phyloP scores from a whole-genome alignment of 2,797 vertebrate species.

The Onychomys leucogaster region DNA sequence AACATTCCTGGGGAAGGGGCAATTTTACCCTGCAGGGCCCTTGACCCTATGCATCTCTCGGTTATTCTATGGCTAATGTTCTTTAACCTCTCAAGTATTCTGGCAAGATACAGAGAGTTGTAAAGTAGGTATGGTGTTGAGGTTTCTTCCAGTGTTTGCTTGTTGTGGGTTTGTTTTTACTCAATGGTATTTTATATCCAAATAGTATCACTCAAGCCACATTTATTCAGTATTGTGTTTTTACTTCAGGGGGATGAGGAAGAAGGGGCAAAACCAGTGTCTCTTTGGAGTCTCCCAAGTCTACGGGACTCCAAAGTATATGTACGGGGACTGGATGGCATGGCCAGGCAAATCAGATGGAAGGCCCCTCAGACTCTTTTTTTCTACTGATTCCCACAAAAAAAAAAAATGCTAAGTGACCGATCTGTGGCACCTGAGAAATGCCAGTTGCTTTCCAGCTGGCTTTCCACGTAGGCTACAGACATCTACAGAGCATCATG shows the following conservation, averaged over 20 bases:
- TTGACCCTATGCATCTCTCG: conserved; percentile 67
- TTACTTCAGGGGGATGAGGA: conserved; percentile 85
- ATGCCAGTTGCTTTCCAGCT: conserved; percentile 43
- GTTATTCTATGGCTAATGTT: conserved; percentile 1
- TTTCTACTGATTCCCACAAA: conserved; percentile 49
- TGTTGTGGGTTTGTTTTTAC: neutral
- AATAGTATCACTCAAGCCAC: conserved; percentile 62
- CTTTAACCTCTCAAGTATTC: neutral
- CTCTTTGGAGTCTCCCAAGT: conserved; percentile 12
- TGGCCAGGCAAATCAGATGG: neutral
- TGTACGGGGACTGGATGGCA: conserved; percentile 45
- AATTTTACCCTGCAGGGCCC: conserved; percentile 89
- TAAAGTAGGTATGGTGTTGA: neutral
- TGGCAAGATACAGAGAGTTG: conserved; percentile 18
- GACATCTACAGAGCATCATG: conserved; percentile 20
- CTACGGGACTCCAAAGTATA: conserved; percentile 25
- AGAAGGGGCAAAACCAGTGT: conserved; percentile 58
- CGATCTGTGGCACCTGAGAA: conserved; percentile 35
- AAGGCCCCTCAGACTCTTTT: conserved; percentile 28
- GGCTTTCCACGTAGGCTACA: conserved; percentile 23
- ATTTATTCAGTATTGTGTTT: conserved; percentile 62
- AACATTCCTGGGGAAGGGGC: conserved; percentile 88
- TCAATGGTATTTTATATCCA: conserved; percentile 25
- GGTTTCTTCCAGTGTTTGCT: conserved; percentile 42
- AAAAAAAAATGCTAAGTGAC: conserved; percentile 18